Evolutionary conservation across 2,888 invertebrate genomes (phyloP), one percentile per base, ranked within the genome.

Genomic region (Idaea aversata): DNA sequence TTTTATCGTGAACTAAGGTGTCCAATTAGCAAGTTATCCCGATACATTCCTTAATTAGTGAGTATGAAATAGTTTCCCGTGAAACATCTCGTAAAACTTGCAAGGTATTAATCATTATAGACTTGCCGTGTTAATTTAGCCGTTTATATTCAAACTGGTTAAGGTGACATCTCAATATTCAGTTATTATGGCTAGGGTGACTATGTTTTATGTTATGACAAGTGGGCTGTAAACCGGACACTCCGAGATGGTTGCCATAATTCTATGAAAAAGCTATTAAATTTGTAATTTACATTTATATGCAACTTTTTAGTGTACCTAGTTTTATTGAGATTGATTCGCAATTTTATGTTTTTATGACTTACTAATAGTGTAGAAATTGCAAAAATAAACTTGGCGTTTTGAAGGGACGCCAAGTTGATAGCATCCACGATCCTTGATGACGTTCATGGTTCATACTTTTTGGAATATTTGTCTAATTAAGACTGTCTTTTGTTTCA

Each of bases 151-250:
- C 88, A 82, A 79, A 82, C 80, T 78, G 79, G 81, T 77, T 71
- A 67, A 68, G 86, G 82, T 88, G 90, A 91, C 89, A 87, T 87
- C 88, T 91, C 85, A 90, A 91, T 91, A 84, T 85, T 72, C 72
- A 71, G 77, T 79, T 82, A 85, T 80, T 81, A 70, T 47, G 73
- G 73, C 75, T 72, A 73, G 72, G 66, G 70, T 69, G 69, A 61
- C 15, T 61, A 15, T 61, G 61, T 61, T 35, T 36, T 66, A 69
- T 67, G 65, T 64, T 66, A 64, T 73, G 47, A 47, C 47, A 47
- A 47, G 76, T 77, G 68, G 68, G 65, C 69, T 66, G 74, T 72
- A 67, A 72, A 75, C 66, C 63, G 59, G 68, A 70, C 70, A 69
- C 62, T 13, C 57, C 36, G 57, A 35, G 38, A 63, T 61, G 63